phyloP scores from a whole-genome alignment of 2,888 invertebrate species.

The Sinhomidia bicolor region DNA sequence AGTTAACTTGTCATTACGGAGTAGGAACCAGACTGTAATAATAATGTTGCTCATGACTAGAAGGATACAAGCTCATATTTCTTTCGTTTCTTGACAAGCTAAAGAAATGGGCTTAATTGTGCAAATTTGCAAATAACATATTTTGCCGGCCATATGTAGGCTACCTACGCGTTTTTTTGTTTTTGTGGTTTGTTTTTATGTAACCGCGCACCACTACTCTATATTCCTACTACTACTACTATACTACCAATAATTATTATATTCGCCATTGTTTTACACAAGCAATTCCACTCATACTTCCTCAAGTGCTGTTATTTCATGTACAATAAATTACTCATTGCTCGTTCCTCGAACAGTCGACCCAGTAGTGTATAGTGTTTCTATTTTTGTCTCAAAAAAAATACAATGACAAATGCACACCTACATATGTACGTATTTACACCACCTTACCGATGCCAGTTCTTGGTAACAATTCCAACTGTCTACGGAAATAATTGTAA shows the following conservation, averaged over 20 bases:
- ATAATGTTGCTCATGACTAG: too few relatives aligned
- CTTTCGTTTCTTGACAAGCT: neutral
- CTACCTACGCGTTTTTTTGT: neutral
- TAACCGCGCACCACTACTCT: neutral
- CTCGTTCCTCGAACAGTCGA: neutral
- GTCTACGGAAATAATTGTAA: neutral
- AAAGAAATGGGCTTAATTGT: neutral
- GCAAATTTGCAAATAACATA: neutral
- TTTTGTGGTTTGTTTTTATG: neutral
- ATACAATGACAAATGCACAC: neutral
- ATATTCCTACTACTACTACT: too few relatives aligned
- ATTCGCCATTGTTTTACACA: neutral
- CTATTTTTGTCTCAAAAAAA: constrained; percentile 25
- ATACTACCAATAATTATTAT: neutral
- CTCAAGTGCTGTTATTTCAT: neutral
- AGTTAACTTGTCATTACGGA: neutral
- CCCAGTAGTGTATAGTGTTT: neutral
- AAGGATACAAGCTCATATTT: neutral
- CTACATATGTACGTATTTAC: neutral
- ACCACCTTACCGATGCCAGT: neutral
- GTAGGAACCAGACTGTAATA: neutral
- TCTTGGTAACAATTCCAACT: neutral
- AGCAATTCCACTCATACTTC: neutral
- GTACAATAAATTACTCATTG: neutral
- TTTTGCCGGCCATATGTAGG: neutral